Conservation (phyloP, 2,888 invertebrate species). For the Melieria omissa region DNA sequence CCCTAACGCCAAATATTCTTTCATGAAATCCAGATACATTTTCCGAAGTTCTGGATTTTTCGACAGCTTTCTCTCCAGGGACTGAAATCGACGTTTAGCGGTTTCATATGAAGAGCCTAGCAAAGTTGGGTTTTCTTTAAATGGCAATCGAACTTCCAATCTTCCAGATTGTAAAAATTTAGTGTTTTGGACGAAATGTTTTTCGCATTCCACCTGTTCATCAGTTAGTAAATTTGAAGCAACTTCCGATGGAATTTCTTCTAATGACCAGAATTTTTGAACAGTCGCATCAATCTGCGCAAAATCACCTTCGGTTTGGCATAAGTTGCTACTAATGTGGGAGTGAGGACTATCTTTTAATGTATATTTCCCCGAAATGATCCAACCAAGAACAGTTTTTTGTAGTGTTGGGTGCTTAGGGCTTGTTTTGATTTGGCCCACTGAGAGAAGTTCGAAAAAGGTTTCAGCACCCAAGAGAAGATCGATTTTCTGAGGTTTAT, state of each 20-base stretch:
- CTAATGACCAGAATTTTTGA: too few species aligned
- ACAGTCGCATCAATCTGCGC: too few species aligned
- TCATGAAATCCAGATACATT: neutral
- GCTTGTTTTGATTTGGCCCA: slow-evolving; percentile 28
- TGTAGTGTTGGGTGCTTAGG: slow-evolving; percentile 17
- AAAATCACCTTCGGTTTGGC: too few species aligned
- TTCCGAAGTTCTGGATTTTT: slow-evolving; percentile 24
- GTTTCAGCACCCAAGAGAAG: slow-evolving; percentile 28
- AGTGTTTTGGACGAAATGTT: too few species aligned
- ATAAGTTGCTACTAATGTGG: too few species aligned
- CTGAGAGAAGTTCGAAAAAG: slow-evolving; percentile 25
- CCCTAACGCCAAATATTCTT: neutral
- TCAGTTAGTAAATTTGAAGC: too few species aligned
- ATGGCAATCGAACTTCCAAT: neutral
- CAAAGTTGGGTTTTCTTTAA: neutral
- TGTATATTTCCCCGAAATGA: slow-evolving; percentile 29
- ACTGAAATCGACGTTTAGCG: neutral
- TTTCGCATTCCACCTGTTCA: too few species aligned
- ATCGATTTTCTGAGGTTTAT: slow-evolving; percentile 26
- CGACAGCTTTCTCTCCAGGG: slow-evolving; percentile 12
- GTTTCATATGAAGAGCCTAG: neutral
- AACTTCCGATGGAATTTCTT: too few species aligned
- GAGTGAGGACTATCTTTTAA: too few species aligned
- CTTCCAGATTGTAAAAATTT: too few species aligned
- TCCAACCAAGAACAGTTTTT: slow-evolving; percentile 35